Evolutionary conservation across 2,888 invertebrate species (phyloP), one percentile per base, ranked within the genome.

Genomic region (Blera fallax): DNA sequence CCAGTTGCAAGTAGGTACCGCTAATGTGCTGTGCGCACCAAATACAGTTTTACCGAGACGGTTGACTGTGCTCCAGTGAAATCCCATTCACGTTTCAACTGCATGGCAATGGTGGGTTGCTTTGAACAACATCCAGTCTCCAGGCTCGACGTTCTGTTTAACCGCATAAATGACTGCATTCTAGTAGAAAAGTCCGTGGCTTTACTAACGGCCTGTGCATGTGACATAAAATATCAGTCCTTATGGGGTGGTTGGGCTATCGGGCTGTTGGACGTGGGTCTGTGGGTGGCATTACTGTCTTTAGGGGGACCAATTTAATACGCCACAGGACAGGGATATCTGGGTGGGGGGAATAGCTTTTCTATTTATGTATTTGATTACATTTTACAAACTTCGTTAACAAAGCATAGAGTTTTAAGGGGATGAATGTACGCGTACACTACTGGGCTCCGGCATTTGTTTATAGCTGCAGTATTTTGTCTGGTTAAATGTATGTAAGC

Each of bases 161-260:
- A 84, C 84, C 79, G 79, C 84, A 84, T 70, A 84, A 84, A 79
- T 62, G 84, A 79, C 84, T 84, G 84, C 79, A 84, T 84, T 70
- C 58, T 58, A 79, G 73, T 54, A 56, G 50, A 79, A 78, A 79
- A 56, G 64, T 62, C 56, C 54, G 54, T 48, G 74, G 74, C 64
- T 64, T 48, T 56, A 6, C 48, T 64, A 62, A 64, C 29, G 50
- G 62, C 43, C 4, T 56, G 56, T 84, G 67, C 54, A 81, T 76
- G 76, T 72, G 65, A 77, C 72, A 72, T 82, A 77, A 65, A 70
- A 50, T 65, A 58, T 45, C 56, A 56, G 48, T 6, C 37, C 16
- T 60, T 40, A 58, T 27, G 70, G 54, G 16, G 6, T n/a, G n/a
- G n/a, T n/a, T n/a, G n/a, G n/a, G n/a, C n/a, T n/a, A n/a, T n/a